These are phyloP conservation scores for Okapia johnstoni DNA, from an alignment of 2,113 vertebrate genomes.

Conservation along the genomic window DNA sequence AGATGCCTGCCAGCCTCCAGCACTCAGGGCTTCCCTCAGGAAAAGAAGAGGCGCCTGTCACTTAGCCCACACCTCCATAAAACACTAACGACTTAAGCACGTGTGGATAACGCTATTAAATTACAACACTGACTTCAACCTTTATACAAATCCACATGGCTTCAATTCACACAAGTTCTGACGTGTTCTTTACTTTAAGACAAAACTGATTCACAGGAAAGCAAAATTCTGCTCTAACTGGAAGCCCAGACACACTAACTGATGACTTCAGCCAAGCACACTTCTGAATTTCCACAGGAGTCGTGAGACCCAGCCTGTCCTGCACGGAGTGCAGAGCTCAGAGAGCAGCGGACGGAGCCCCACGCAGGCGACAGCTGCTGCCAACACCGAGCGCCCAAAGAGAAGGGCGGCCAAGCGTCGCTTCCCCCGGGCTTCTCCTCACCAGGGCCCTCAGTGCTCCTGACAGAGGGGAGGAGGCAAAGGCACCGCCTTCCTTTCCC, in stretches of 20 bases:
- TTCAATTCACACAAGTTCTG: neutral
- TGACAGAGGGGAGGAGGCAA: neutral
- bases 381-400: accelerated
- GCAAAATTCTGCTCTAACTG: neutral
- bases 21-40: neutral
- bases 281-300: accelerated
- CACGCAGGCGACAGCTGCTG: accelerated
- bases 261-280: neutral
- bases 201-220: neutral
- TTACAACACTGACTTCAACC: neutral
- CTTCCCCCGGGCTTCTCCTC: neutral
- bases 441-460: neutral
- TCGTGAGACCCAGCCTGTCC: accelerated
- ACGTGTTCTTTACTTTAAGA: neutral
- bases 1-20: neutral
- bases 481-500: too few relatives aligned
- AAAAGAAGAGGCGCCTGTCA: neutral
- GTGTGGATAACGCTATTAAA: too few relatives aligned
- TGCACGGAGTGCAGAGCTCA: neutral
- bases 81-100: accelerated
- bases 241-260: neutral
- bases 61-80: accelerated
- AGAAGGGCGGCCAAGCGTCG: accelerated
- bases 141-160: neutral
- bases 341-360: accelerated